Evolutionary conservation across 2,113 vertebrate species (phyloP).

Genomic region (Kobus ellipsiprymnus): DNA sequence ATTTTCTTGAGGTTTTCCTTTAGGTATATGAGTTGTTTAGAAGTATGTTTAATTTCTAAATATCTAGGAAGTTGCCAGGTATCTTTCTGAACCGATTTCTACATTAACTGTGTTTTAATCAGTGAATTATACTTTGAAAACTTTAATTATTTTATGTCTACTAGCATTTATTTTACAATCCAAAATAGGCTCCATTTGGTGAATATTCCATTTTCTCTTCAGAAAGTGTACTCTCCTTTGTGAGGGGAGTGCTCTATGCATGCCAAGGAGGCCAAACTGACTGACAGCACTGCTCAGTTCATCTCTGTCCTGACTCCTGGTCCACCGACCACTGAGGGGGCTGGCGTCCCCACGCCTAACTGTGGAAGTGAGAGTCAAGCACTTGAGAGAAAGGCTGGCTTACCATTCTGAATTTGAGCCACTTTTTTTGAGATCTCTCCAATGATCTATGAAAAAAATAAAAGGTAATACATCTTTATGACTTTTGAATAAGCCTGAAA

Average conservation of each 20-base stretch:
- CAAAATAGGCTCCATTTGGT: not conserved
- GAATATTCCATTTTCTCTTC: not conserved
- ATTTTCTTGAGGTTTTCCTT: not conserved
- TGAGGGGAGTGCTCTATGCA: not conserved
- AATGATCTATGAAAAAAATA: conserved; percentile 87
- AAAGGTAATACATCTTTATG: not conserved
- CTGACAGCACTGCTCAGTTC: not conserved
- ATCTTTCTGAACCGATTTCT: not conserved
- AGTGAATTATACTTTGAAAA: not conserved
- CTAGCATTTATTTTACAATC: not conserved
- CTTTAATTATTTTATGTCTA: not conserved
- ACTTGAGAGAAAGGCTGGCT: conserved; percentile 55
- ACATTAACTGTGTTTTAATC: not conserved
- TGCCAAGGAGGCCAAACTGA: not conserved
- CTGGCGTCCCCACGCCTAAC: not conserved
- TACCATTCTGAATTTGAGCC: conserved; percentile 98
- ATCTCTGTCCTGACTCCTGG: not conserved
- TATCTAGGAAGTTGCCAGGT: not conserved
- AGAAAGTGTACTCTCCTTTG: not conserved
- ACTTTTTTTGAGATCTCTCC: conserved; percentile 99
- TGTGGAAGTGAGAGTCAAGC: not conserved
- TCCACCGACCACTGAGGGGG: not conserved
- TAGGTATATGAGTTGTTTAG: not conserved
- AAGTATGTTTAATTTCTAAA: not conserved
- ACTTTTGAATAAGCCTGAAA: not conserved